Percentiles rank a stretch among this genome's conserved stretches.
These are phyloP conservation scores for Silurus lanzhouensis DNA, from an alignment of 2,797 vertebrate genomes.

Conservation along the genomic window DNA sequence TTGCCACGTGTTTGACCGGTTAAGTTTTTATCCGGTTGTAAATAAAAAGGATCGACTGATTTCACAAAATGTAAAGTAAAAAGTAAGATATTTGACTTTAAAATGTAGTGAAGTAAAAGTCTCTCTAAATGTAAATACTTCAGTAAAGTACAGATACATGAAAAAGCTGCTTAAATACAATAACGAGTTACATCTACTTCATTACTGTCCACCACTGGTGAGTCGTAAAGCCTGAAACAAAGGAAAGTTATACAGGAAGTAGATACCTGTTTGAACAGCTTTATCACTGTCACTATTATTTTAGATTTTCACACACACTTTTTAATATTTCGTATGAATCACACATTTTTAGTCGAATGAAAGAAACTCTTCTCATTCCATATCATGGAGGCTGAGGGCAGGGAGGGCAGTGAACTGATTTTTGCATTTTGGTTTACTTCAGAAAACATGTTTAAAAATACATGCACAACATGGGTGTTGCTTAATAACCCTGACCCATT, in stretches of 20 bases:
- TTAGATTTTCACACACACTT: not conserved
- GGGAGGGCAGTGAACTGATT: slow-evolving; percentile 23
- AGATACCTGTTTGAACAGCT: not conserved
- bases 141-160: too few species aligned
- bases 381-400: not conserved
- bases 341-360: not conserved
- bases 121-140: too few species aligned
- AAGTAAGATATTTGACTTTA: too few species aligned
- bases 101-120: too few species aligned
- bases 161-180: too few species aligned
- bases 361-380: not conserved
- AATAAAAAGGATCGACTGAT: too few species aligned
- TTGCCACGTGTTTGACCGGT: too few species aligned
- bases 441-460: slow-evolving; percentile 76
- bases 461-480: slow-evolving; percentile 67
- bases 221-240: not conserved
- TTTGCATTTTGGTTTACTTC: slow-evolving; percentile 53
- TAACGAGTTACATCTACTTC: too few species aligned
- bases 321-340: not conserved
- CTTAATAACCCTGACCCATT: slow-evolving; percentile 78
- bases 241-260: not conserved
- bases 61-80: too few species aligned
- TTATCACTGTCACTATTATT: not conserved
- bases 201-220: too few species aligned
- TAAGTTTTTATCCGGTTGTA: too few species aligned